Evolutionary conservation across 2,888 invertebrate genomes (phyloP).

Genomic region (Hyalella azteca): DNA sequence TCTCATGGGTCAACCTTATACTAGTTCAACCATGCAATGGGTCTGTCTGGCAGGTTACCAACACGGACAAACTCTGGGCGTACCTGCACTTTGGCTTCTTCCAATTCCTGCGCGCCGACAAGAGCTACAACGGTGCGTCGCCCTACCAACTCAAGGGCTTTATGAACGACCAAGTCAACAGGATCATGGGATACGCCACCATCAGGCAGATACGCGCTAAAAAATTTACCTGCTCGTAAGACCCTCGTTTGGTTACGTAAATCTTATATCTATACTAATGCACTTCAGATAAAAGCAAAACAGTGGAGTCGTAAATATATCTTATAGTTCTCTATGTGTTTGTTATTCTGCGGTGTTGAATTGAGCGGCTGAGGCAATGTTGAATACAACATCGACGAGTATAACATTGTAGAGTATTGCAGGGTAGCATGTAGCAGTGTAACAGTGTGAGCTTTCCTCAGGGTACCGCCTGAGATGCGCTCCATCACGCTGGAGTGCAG

Average conservation of each 20-base stretch:
- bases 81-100: conserved; percentile 64
- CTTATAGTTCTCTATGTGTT: no score
- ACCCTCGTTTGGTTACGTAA: no score
- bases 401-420: not conserved
- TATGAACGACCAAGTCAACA: conserved; percentile 65
- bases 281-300: no score
- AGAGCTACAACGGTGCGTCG: conserved; percentile 66
- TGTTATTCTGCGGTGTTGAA: no score
- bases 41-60: conserved; percentile 62
- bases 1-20: no score
- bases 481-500: conserved; percentile 59
- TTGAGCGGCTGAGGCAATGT: not conserved
- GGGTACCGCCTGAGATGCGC: conserved; percentile 59
- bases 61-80: conserved; percentile 63
- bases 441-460: conserved; percentile 40
- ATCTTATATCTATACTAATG: no score
- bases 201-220: conserved; percentile 65
- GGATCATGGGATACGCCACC: conserved; percentile 67
- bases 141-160: conserved; percentile 66
- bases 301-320: no score
- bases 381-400: not conserved
- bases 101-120: conserved; percentile 62
- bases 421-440: not conserved
- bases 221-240: conserved; percentile 55
- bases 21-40: no score